Evolutionary conservation across 2,113 vertebrate genomes (phyloP), one percentile per base, ranked within the genome.

Genomic region (Halcyon malimbica): DNA sequence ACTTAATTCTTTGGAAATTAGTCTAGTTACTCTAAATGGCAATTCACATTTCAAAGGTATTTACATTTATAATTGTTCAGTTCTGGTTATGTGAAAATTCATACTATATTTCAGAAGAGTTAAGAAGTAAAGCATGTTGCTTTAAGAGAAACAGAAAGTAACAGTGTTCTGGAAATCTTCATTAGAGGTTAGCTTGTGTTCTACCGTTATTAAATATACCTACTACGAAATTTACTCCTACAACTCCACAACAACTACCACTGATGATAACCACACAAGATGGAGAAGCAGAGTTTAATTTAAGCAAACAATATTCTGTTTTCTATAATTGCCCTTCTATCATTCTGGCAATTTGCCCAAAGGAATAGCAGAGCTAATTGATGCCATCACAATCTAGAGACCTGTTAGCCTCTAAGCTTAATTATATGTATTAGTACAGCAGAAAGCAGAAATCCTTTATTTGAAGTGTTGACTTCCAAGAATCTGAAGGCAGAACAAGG

Each of bases 51-150:
- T 84, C 62, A 96, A 91, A 91, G 60, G 50, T 94, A 18, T 64
- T 91, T 97, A 93, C 84, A 89, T 83, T 83, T 96, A 78, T 91
- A 87, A 85, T 74, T 95, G 80, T 68, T 95, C 81, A 54, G 31
- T 89, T 93, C 62, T 93, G 42, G 93, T 87, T 95, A 60, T 84
- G 37, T 85, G 41, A 83, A 90, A 93, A 91, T 56, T 73, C 78
- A 80, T 31, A 23, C 31, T 63, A 15, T 75, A 73, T 65, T 85
- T 94, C 83, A 80, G 33, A 95, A 89, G 44, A 89, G 67, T 35
- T 62, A 51, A 59, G 56, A 81, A 75, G 44, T 64, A 87, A 87
- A 44, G 7, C 20, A 6, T 63, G 12, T 35, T 87, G 48, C 17
- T 80, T 92, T 89, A 77, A 73, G 50, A 89, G 67, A 89, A 92